Percentiles rank a stretch among this genome's conserved stretches.
phyloP scores from a whole-genome alignment of 2,113 vertebrate species.

The Hassar affinis region DNA sequence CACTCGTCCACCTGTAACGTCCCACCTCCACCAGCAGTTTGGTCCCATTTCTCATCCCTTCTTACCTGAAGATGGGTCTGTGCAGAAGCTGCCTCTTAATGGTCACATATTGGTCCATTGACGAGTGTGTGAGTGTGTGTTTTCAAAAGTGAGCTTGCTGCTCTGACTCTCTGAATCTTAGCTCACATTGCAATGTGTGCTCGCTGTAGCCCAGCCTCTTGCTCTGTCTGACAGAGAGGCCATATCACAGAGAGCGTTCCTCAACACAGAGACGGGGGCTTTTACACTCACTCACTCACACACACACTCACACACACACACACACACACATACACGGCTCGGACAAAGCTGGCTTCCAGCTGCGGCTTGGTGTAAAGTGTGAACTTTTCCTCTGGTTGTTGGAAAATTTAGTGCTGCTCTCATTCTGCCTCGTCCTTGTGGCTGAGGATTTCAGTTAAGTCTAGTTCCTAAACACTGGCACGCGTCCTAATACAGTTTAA shows the following conservation, averaged over 20 bases:
- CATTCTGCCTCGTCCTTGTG: not conserved
- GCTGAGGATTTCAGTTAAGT: not conserved
- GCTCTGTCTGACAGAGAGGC: slow-evolving; percentile 76
- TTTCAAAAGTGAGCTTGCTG: slow-evolving; percentile 62
- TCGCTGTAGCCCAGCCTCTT: slow-evolving; percentile 64
- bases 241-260: slow-evolving; percentile 70
- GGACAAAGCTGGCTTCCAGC: slow-evolving; percentile 20
- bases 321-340: not conserved
- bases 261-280: slow-evolving; percentile 11
- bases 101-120: slow-evolving; percentile 89
- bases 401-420: slow-evolving; percentile 5
- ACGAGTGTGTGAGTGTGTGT: slow-evolving; percentile 61
- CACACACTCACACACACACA: slow-evolving; percentile 12
- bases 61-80: slow-evolving; percentile 89
- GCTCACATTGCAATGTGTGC: slow-evolving; percentile 66
- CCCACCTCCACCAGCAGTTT: not conserved
- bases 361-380: slow-evolving; percentile 28
- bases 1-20: not conserved
- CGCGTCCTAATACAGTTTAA: not conserved
- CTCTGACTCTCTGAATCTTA: slow-evolving; percentile 53
- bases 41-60: slow-evolving; percentile 41
- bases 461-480: not conserved
- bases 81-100: slow-evolving; percentile 89
- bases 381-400: slow-evolving; percentile 5
- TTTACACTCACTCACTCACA: not conserved